Base-by-base conservation (phyloP, 2,797 vertebrate species). In the Semotilus atromaculatus region DNA sequence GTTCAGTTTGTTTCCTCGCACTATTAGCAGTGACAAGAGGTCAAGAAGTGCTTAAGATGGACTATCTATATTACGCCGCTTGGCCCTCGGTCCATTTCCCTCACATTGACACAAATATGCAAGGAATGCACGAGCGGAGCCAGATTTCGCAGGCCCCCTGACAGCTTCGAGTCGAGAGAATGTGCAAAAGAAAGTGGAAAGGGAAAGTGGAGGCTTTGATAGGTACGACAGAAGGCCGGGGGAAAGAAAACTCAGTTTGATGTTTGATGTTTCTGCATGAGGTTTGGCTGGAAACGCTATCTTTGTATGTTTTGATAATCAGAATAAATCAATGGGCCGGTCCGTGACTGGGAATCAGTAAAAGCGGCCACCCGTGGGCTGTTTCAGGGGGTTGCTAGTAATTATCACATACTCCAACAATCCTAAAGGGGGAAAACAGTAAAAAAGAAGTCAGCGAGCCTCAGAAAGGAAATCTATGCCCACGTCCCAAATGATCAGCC, bases 301-400 rank as follows among this genome's bases (percentile, higher is more conserved):
- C 86, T 77, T 70, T 82, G 82, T 78, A 84, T 90, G 90, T 91
- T 91, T 91, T 89, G 86, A 90, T 87, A 90, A 90, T 91, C 87
- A 89, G 87, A 89, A 90, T 88, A 90, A 91, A 89, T 90, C 86
- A 88, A 72, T 26, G 34, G 68, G 14, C 55, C 40, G 45, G 58
- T 82, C 81, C 40, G 81, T 87, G 88, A 84, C 88, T 85, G 77
- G 73, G 81, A 84, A 75, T 58, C 43, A 36, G 79, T 67, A 55
- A 55, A 70, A 62, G 14, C 40, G 53, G 9, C 67, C 80, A 45
- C 43, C 48, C 19, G 66, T 76, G 67, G 64, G 45, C 83, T 51
- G 36, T 82, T 88, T 71, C 55, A 31, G 78, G 82, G 64, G 60
- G 14, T 68, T 64, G 4, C 19, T 36, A 45, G 62, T 64, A 68